A percentile compares a stretch with the other conserved stretches of the same genome.
phyloP scores from a whole-genome alignment of 30 jellyfish, hydroid and myxozoan species.

The Pseudorhiza aurosa region DNA sequence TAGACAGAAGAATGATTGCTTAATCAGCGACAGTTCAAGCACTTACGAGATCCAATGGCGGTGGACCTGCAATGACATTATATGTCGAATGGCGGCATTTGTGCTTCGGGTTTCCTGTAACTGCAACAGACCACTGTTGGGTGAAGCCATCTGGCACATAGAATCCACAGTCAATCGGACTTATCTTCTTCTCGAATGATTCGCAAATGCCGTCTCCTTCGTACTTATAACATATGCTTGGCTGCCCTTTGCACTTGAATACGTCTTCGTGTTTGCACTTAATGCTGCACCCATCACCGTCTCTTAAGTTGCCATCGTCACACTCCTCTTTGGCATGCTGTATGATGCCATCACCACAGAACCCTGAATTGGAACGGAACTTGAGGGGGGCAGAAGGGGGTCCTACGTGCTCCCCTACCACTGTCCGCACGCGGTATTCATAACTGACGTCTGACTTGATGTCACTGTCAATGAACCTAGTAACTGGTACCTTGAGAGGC shows the following conservation, averaged over 20 bases:
- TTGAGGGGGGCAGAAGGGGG: constrained; percentile 82
- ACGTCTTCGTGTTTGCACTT: constrained; percentile 84
- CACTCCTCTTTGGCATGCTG: constrained; percentile 80
- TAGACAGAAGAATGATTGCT: neutral
- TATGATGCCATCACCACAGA: constrained; percentile 95
- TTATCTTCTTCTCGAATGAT: constrained; percentile 68
- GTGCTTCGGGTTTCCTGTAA: constrained; percentile 47
- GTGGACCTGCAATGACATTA: constrained; percentile 82
- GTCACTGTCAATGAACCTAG: constrained; percentile 57
- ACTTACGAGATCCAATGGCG: constrained; percentile 93
- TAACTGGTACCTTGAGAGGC: constrained; percentile 8
- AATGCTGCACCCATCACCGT: constrained; percentile 95
- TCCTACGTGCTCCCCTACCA: constrained; percentile 55
- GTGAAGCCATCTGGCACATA: constrained; percentile 85
- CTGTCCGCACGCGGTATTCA: constrained; percentile 72
- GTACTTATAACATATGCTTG: constrained; percentile 89
- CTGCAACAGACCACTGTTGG: constrained; percentile 94
- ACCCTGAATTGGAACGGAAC: constrained; percentile 62
- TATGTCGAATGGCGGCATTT: constrained; percentile 24
- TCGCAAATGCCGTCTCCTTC: constrained; percentile 95
- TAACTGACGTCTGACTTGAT: constrained; percentile 29
- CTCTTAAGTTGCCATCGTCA: constrained; percentile 88
- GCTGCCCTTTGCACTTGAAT: constrained; percentile 87
- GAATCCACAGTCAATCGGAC: constrained; percentile 88
- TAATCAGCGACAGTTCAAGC: neutral